Conservation (phyloP, 2,113 vertebrate species). For the Collichthys lucidus region DNA sequence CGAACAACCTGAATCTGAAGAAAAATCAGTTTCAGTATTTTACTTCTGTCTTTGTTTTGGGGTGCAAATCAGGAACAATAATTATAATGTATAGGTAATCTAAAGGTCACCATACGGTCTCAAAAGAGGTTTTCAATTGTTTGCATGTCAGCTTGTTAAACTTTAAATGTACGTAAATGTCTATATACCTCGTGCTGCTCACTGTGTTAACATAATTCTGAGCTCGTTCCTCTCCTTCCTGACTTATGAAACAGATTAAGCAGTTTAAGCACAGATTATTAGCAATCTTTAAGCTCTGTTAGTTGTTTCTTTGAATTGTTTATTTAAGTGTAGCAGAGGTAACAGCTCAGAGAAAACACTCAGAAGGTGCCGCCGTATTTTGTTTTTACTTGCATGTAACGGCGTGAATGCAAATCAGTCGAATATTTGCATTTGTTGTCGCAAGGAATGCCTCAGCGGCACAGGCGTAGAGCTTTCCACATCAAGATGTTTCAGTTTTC, state of each 20-base stretch:
- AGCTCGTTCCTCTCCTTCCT: background rate
- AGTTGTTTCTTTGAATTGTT: background rate
- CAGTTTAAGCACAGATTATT: background rate
- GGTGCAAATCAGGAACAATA: too few relatives aligned
- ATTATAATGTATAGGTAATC: too few relatives aligned
- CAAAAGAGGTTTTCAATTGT: background rate
- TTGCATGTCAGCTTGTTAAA: background rate
- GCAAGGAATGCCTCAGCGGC: background rate
- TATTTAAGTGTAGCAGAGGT: background rate
- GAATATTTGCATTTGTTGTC: constrained; percentile 16
- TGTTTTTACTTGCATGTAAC: background rate
- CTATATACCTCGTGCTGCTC: background rate
- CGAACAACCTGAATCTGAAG: too few relatives aligned
- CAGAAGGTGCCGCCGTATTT: background rate
- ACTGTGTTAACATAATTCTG: background rate
- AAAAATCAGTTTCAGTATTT: too few relatives aligned
- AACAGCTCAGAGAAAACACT: background rate
- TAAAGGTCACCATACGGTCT: background rate
- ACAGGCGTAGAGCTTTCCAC: constrained; percentile 1
- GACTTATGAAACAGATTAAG: background rate
- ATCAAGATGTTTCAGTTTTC: constrained; percentile 15
- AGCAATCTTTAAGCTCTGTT: background rate
- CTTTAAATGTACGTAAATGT: background rate
- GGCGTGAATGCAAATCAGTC: background rate
- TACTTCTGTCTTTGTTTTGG: too few relatives aligned